phyloP scores from a whole-genome alignment of 2,797 vertebrate species.

The Pseudocheirus occidentalis region DNA sequence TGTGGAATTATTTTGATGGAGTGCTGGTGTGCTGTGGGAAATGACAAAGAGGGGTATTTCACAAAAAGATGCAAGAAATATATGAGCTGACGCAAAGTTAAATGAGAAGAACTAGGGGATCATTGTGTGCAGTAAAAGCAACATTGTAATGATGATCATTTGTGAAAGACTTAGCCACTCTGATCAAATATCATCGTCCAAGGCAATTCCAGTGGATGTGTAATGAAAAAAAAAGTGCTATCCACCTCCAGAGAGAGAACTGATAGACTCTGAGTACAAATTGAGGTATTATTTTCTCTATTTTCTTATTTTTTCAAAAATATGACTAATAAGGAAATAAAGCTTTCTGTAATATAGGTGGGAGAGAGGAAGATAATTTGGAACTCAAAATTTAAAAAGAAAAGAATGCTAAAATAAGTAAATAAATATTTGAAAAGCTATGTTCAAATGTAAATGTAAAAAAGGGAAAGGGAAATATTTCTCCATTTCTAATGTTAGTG shows the following conservation, averaged over 20 bases:
- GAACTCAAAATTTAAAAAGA: neutral
- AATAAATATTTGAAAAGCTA: neutral
- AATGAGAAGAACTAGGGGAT: neutral
- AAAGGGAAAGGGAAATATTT: neutral
- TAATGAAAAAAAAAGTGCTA: neutral
- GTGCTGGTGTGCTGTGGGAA: too few species aligned
- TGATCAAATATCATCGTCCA: neutral
- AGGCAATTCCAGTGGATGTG: neutral
- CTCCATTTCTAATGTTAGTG: neutral
- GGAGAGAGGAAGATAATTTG: neutral
- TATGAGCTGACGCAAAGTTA: neutral
- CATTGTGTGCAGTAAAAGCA: neutral
- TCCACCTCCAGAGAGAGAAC: neutral
- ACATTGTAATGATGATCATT: neutral
- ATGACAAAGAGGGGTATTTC: neutral
- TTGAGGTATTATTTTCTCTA: neutral
- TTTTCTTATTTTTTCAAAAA: neutral
- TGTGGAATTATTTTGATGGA: neutral
- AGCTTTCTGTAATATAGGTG: neutral
- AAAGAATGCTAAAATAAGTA: neutral
- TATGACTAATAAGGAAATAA: neutral
- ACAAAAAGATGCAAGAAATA: neutral
- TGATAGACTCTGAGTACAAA: neutral
- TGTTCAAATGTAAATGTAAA: neutral
- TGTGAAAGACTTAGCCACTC: neutral